These are phyloP conservation scores for Atopsyche davidsoni DNA, from an alignment of 1,140 invertebrate genomes.

Conservation along the genomic window DNA sequence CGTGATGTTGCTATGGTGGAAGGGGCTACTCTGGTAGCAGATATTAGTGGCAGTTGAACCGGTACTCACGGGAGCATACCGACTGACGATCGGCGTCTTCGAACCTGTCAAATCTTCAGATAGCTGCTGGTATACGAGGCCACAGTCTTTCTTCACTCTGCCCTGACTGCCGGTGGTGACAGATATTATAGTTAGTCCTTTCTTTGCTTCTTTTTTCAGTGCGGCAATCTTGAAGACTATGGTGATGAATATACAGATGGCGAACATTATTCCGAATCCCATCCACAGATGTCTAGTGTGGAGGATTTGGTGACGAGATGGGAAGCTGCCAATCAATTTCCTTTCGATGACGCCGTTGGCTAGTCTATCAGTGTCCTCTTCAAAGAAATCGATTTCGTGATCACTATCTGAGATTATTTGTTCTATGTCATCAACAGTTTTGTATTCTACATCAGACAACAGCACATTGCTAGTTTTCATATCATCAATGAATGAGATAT, in stretches of 20 bases:
- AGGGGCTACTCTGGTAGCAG: slow-evolving; percentile 57
- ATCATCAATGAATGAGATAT: too few relatives aligned
- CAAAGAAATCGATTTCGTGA: slow-evolving; percentile 1
- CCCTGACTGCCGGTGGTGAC: slow-evolving; percentile 19
- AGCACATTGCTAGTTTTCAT: too few relatives aligned
- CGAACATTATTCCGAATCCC: too few relatives aligned
- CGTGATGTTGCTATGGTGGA: slow-evolving; percentile 58
- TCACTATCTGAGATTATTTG: neutral
- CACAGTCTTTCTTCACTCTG: slow-evolving; percentile 47
- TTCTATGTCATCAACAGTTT: too few relatives aligned
- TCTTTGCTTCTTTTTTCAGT: too few relatives aligned
- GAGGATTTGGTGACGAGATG: too few relatives aligned
- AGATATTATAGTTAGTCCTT: too few relatives aligned
- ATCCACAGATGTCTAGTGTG: too few relatives aligned
- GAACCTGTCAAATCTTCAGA: slow-evolving; percentile 52
- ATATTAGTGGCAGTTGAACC: slow-evolving; percentile 46
- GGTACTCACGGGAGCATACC: slow-evolving; percentile 44
- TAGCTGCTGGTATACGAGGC: slow-evolving; percentile 53
- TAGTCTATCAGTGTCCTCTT: neutral
- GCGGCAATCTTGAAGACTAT: too few relatives aligned
- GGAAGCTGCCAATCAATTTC: too few relatives aligned
- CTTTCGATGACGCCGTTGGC: neutral
- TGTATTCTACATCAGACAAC: too few relatives aligned
- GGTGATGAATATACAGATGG: too few relatives aligned
- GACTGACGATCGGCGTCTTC: slow-evolving; percentile 52